Conservation (phyloP, 2,113 vertebrate genomes). For the Pollachius pollachius region DNA sequence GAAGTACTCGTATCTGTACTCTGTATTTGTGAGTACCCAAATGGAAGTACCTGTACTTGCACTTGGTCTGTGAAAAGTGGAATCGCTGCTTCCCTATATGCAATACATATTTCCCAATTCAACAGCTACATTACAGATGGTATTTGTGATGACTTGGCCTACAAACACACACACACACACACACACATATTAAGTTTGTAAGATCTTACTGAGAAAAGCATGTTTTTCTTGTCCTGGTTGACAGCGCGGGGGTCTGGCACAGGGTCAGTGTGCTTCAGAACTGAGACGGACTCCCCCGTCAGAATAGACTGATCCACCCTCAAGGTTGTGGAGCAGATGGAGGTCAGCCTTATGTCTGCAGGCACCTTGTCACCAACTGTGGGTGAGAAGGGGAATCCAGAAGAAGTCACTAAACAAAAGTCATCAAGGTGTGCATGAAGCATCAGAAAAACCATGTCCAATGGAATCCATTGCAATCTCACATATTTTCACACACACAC, state of each 20-base stretch:
- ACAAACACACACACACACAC: not conserved
- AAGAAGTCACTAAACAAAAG: not conserved
- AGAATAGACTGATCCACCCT: slow-evolving; percentile 92
- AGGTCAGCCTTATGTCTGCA: slow-evolving; percentile 85
- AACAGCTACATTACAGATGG: too few species aligned
- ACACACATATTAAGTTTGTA: not conserved
- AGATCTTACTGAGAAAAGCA: slow-evolving; percentile 76
- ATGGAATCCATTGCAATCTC: too few species aligned
- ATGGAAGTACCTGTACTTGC: too few species aligned
- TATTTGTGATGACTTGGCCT: too few species aligned
- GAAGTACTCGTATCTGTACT: too few species aligned
- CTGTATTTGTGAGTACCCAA: too few species aligned
- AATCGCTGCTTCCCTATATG: too few species aligned
- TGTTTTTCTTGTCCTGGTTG: slow-evolving; percentile 82
- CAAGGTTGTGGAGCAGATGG: slow-evolving; percentile 89
- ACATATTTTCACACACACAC: too few species aligned
- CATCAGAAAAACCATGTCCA: too few species aligned
- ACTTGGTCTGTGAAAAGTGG: too few species aligned
- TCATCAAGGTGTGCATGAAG: not conserved
- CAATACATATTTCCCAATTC: too few species aligned
- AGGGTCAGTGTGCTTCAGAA: slow-evolving; percentile 79
- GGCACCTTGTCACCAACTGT: slow-evolving; percentile 93
- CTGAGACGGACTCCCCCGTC: slow-evolving; percentile 81
- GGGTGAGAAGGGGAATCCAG: slow-evolving; percentile 14
- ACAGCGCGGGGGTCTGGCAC: slow-evolving; percentile 77